Percentiles rank a stretch among this genome's conserved stretches.
phyloP scores from a whole-genome alignment of 2,113 vertebrate species.

The Suricata suricatta region DNA sequence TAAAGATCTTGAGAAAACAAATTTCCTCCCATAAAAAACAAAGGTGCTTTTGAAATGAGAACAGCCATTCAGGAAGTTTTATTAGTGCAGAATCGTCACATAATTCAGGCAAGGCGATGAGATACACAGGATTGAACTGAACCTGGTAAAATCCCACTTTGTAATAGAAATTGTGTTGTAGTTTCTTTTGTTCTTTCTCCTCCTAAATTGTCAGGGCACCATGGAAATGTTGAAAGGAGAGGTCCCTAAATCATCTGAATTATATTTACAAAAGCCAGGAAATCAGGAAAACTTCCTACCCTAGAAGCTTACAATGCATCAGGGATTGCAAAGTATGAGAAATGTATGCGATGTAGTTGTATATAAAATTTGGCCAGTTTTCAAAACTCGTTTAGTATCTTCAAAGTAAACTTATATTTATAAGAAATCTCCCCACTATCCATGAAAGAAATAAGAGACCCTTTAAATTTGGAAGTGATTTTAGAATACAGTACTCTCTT shows the following conservation, averaged over 20 bases:
- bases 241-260: neutral
- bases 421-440: neutral
- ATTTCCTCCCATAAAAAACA: conserved; percentile 11
- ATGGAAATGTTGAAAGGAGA: neutral
- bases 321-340: neutral
- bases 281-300: neutral
- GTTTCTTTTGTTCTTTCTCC: neutral
- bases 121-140: neutral
- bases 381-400: neutral
- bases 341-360: neutral
- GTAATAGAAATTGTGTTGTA: neutral
- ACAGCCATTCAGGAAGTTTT: neutral
- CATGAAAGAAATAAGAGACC: neutral
- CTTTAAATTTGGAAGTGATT: neutral
- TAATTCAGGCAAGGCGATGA: neutral
- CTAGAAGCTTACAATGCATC: neutral
- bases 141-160: neutral
- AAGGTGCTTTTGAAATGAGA: conserved; percentile 48
- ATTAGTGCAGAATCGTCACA: neutral
- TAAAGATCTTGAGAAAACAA: conserved; percentile 24
- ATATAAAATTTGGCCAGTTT: neutral
- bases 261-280: neutral
- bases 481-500: neutral
- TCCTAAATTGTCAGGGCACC: neutral
- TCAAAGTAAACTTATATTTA: neutral